Percentiles rank a stretch among this genome's conserved stretches.
phyloP scores from a whole-genome alignment of 2,113 vertebrate genomes.

The Triplophysa siluroides region DNA sequence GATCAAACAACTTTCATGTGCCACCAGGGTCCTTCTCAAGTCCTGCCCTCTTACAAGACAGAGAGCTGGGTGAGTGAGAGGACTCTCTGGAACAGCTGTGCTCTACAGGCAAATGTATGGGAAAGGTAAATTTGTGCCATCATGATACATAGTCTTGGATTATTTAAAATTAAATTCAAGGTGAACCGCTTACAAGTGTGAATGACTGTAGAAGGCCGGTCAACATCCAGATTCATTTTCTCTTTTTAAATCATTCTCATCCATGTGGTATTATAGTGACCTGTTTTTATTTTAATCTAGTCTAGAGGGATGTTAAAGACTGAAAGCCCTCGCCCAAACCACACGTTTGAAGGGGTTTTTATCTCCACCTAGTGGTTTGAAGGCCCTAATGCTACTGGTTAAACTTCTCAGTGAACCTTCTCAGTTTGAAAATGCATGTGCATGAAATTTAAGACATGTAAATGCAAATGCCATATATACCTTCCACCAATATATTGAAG shows the following conservation, averaged over 20 bases:
- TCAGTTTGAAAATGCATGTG: not conserved
- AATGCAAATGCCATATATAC: not conserved
- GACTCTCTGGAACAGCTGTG: not conserved
- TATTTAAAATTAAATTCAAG: not conserved
- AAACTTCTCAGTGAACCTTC: not conserved
- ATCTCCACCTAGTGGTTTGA: slow-evolving; percentile 58
- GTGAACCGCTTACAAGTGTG: not conserved
- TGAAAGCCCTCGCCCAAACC: not conserved
- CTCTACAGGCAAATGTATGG: not conserved
- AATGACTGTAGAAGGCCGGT: not conserved
- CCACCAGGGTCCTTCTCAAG: not conserved
- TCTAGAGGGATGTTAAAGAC: not conserved
- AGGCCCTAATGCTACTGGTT: not conserved
- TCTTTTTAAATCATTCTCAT: slow-evolving; percentile 17
- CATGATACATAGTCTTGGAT: slow-evolving; percentile 4
- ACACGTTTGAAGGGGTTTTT: slow-evolving; percentile 43
- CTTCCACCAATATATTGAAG: not conserved
- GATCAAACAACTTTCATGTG: not conserved
- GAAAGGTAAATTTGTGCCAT: not conserved
- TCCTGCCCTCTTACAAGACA: not conserved
- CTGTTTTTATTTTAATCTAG: slow-evolving; percentile 11
- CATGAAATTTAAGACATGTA: not conserved
- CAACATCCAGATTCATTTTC: slow-evolving; percentile 21
- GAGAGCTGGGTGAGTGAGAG: not conserved
- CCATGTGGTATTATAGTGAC: slow-evolving; percentile 30